Evolutionary conservation across 2,113 vertebrate species (phyloP).

Genomic region (Apodemus speciosus): DNA sequence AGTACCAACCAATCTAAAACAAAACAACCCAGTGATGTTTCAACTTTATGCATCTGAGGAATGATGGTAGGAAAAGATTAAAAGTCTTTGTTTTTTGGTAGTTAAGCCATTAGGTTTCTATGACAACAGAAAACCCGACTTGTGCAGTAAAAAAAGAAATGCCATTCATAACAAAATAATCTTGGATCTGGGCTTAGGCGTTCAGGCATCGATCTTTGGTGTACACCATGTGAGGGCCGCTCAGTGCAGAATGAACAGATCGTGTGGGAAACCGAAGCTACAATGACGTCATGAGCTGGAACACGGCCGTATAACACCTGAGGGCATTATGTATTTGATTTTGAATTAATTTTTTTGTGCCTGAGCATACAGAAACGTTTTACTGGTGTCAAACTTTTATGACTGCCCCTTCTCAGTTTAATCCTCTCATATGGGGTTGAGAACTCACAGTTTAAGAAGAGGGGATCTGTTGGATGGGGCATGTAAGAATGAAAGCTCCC

Average conservation of each 20-base stretch:
- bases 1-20: neutral
- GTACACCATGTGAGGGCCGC: neutral
- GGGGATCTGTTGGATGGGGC: neutral
- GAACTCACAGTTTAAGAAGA: neutral
- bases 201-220: neutral
- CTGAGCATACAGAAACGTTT: neutral
- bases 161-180: neutral
- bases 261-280: neutral
- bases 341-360: neutral
- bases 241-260: neutral
- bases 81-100: neutral
- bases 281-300: too few species aligned
- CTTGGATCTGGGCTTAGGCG: neutral
- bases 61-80: neutral
- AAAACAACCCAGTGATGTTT: too few species aligned
- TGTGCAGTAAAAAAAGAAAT: neutral
- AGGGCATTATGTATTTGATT: neutral
- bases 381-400: neutral
- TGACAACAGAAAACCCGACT: neutral
- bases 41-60: neutral
- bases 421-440: neutral
- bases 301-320: neutral
- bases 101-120: neutral
- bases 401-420: neutral
- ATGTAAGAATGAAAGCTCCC: neutral